Evolutionary conservation across 2,113 vertebrate genomes (phyloP).

Genomic region (Sitta europaea): DNA sequence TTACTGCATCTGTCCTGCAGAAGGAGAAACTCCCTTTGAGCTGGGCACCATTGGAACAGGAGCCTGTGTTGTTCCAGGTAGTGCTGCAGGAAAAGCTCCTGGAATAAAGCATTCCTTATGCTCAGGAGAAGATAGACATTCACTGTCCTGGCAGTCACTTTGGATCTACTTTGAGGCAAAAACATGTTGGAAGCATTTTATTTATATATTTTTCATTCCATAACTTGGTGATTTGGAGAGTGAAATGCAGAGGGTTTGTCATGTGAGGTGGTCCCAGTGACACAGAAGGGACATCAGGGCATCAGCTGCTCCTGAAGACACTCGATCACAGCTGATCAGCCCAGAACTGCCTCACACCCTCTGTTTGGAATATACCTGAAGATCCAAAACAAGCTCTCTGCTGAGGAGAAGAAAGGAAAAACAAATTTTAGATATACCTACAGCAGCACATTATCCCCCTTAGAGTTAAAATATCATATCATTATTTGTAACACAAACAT

Average conservation of each 20-base stretch:
- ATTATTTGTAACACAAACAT: background rate
- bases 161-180: background rate
- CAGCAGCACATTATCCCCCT: background rate
- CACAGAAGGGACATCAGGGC: background rate
- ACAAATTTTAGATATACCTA: background rate
- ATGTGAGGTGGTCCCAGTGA: background rate
- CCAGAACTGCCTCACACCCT: background rate
- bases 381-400: background rate
- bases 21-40: background rate
- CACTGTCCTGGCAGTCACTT: background rate
- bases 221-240: background rate
- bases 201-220: background rate
- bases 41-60: background rate
- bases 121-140: background rate
- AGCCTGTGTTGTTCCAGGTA: background rate
- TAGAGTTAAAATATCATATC: background rate
- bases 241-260: fast-evolving
- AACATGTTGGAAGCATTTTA: background rate
- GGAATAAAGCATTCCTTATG: background rate
- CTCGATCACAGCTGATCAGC: background rate
- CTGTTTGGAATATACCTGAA: background rate
- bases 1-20: background rate
- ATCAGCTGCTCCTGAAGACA: background rate
- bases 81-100: background rate
- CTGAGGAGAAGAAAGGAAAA: background rate